Evolutionary conservation across 2,797 vertebrate species (phyloP).

Genomic region (Spatula versicolor): DNA sequence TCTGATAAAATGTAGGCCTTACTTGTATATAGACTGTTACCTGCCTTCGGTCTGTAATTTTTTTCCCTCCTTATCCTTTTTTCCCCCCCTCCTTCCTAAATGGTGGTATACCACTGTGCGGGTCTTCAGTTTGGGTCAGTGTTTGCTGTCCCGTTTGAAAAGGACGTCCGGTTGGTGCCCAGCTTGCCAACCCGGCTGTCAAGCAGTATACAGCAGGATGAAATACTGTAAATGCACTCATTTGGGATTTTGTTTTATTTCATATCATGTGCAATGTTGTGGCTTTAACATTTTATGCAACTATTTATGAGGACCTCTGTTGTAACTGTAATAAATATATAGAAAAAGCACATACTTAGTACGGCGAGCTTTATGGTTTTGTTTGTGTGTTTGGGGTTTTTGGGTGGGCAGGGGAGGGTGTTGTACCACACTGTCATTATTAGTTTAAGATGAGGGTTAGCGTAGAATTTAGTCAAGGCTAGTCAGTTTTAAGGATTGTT

Average conservation of each 20-base stretch:
- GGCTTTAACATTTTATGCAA: conserved; percentile 99
- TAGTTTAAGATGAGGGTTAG: conserved; percentile 81
- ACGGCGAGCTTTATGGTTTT: conserved; percentile 91
- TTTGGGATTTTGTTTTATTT: conserved; percentile 90
- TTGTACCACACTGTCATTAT: conserved; percentile 79
- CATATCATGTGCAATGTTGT: conserved; percentile 99
- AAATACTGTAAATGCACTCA: conserved; percentile 97
- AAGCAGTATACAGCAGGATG: conserved; percentile 84
- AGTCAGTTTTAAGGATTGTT: conserved; percentile 76
- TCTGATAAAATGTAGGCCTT: conserved; percentile 98
- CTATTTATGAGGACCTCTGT: conserved; percentile 99
- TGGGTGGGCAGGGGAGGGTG: conserved; percentile 28
- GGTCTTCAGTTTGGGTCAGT: conserved; percentile 70
- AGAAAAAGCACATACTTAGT: conserved; percentile 95
- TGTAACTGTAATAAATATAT: conserved; percentile 98
- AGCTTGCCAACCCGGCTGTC: conserved; percentile 74
- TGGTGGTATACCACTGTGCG: conserved; percentile 74
- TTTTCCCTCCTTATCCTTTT: conserved; percentile 14
- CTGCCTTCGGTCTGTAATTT: conserved; percentile 82
- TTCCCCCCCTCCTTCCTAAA: conserved; percentile 54
- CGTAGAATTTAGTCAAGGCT: conserved; percentile 62
- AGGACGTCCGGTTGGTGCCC: conserved; percentile 61
- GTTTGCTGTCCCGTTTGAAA: conserved; percentile 61
- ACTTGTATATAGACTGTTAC: conserved; percentile 93
- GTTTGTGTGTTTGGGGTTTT: conserved; percentile 72